Evolutionary conservation across 1,140 invertebrate species (phyloP).

Genomic region (Drosophila grimshawi): DNA sequence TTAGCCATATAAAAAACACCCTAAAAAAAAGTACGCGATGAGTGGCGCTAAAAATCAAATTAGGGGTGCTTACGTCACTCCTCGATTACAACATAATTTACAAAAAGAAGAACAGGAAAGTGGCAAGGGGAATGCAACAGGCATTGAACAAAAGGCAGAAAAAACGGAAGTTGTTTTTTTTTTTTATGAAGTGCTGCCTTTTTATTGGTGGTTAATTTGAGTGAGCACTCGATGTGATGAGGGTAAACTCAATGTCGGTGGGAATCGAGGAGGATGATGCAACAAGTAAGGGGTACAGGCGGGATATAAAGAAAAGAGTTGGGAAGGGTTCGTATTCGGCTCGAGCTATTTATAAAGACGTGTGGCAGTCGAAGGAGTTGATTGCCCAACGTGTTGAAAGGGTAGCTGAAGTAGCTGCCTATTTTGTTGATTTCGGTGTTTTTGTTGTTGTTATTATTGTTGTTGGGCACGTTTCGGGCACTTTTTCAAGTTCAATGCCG

Average conservation of each 20-base stretch:
- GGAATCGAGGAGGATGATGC: slow-evolving; percentile 53
- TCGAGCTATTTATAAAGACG: slow-evolving; percentile 53
- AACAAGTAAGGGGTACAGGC: slow-evolving; percentile 52
- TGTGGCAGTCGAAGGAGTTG: slow-evolving; percentile 46
- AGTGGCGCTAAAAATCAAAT: slow-evolving; percentile 78
- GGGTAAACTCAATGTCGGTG: slow-evolving; percentile 50
- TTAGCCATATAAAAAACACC: slow-evolving; percentile 53
- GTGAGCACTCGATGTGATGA: slow-evolving; percentile 65
- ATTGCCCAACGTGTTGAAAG: slow-evolving; percentile 73
- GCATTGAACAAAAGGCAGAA: slow-evolving; percentile 33
- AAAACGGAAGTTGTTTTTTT: slow-evolving; percentile 71
- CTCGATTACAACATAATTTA: slow-evolving; percentile 74
- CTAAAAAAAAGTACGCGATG: slow-evolving; percentile 58
- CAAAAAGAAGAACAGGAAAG: slow-evolving; percentile 54
- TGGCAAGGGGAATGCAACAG: slow-evolving; percentile 32
- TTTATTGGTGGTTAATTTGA: slow-evolving; percentile 83
- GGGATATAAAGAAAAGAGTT: slow-evolving; percentile 14
- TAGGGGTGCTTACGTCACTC: slow-evolving; percentile 71
- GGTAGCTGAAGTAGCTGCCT: slow-evolving; percentile 19
- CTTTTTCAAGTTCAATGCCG: slow-evolving; percentile 79
- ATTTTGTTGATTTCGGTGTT: not conserved
- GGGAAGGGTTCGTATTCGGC: slow-evolving; percentile 51
- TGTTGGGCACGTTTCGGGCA: slow-evolving; percentile 43
- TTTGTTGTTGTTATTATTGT: slow-evolving; percentile 21
- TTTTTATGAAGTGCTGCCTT: slow-evolving; percentile 80